phyloP scores from a whole-genome alignment of 2,888 invertebrate species.

The Nephrotoma appendiculata region DNA sequence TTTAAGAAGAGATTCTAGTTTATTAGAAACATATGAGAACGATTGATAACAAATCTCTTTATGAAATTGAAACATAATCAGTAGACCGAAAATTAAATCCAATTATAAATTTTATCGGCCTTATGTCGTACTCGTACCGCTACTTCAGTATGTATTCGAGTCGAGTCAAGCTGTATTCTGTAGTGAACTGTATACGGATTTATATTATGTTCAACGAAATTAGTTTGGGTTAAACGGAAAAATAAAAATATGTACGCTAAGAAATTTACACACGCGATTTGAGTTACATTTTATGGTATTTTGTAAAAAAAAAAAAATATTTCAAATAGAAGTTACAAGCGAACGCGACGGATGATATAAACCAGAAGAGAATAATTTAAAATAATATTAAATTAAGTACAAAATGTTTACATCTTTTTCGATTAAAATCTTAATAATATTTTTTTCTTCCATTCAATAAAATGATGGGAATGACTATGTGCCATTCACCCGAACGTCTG shows the following conservation, averaged over 20 bases:
- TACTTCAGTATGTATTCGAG: background rate
- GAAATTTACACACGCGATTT: background rate
- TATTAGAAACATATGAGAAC: background rate
- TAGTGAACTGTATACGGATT: background rate
- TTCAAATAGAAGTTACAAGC: background rate
- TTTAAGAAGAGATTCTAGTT: background rate
- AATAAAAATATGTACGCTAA: background rate
- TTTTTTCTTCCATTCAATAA: background rate
- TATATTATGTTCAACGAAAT: background rate
- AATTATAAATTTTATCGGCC: background rate
- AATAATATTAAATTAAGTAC: background rate
- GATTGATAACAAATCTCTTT: background rate
- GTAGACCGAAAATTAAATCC: background rate
- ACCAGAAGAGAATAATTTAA: background rate
- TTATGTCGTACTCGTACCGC: background rate
- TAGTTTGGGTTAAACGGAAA: background rate
- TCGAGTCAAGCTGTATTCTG: background rate
- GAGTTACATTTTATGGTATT: background rate
- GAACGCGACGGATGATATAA: background rate
- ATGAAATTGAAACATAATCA: background rate
- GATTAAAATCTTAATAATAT: background rate
- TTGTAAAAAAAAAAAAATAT: background rate
- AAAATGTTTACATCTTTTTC: background rate
- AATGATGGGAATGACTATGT: background rate
- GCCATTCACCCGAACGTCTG: background rate